phyloP scores from a whole-genome alignment of 2,888 invertebrate genomes.

The Drosophila nr. fundita region DNA sequence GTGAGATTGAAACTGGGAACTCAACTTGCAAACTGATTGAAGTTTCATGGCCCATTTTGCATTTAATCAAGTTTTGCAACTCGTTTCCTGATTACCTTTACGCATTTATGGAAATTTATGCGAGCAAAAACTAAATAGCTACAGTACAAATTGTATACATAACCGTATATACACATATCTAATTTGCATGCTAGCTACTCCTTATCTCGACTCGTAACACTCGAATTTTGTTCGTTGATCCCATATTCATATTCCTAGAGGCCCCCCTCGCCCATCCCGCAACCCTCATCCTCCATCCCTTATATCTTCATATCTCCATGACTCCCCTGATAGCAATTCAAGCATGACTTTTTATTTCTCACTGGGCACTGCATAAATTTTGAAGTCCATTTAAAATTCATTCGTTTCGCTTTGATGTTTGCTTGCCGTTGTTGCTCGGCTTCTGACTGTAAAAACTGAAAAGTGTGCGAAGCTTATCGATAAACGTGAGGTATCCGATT shows the following conservation, averaged over 20 bases:
- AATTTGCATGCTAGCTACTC: slow-evolving; percentile 44
- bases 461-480: slow-evolving; percentile 20
- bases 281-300: neutral
- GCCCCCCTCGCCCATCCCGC: neutral
- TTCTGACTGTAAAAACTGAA: slow-evolving; percentile 4
- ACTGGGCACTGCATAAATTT: slow-evolving; percentile 67
- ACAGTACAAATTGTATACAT: slow-evolving; percentile 8
- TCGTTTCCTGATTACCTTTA: slow-evolving; percentile 45
- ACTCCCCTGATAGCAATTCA: slow-evolving; percentile 38
- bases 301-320: neutral
- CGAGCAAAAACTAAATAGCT: slow-evolving; percentile 39
- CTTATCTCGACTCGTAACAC: slow-evolving; percentile 3
- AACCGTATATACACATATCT: neutral
- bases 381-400: slow-evolving; percentile 58
- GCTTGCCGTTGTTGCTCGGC: slow-evolving; percentile 11
- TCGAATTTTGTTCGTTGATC: slow-evolving; percentile 7
- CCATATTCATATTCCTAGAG: slow-evolving; percentile 13
- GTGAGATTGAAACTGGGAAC: neutral
- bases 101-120: slow-evolving; percentile 62
- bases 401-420: slow-evolving; percentile 61
- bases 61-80: slow-evolving; percentile 65
- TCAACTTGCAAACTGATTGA: slow-evolving; percentile 34
- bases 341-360: slow-evolving; percentile 40
- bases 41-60: slow-evolving; percentile 48
- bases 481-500: slow-evolving; percentile 7